Evolutionary conservation across 2,888 invertebrate species (phyloP).

Genomic region (Germaria angustata): DNA sequence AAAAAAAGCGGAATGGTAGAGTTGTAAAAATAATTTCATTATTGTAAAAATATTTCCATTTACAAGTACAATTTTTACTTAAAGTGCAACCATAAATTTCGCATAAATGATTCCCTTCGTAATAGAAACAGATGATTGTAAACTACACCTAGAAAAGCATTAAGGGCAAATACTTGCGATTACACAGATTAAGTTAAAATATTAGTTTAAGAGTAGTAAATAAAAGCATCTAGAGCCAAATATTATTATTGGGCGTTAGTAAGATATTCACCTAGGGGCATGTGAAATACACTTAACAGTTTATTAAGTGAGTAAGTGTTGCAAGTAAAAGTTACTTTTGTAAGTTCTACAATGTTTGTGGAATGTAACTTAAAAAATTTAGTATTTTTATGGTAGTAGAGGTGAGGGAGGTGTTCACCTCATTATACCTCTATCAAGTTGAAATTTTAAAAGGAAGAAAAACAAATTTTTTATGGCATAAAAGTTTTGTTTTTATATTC

Average conservation of each 20-base stretch:
- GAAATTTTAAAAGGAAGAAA: too few species aligned
- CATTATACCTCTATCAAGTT: too few species aligned
- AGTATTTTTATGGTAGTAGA: too few species aligned
- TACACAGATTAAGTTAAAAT: constrained; percentile 15
- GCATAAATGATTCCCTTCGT: constrained; percentile 41
- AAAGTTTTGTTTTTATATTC: too few species aligned
- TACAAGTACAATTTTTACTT: constrained; percentile 42
- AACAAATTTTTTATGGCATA: too few species aligned
- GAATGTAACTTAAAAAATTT: too few species aligned
- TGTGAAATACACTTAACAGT: constrained; percentile 9
- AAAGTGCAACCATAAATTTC: constrained; percentile 43
- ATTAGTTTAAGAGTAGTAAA: neutral
- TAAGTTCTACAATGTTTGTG: too few species aligned
- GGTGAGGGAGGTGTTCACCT: too few species aligned
- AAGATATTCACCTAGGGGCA: constrained; percentile 31
- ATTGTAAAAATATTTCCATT: neutral
- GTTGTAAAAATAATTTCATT: too few species aligned
- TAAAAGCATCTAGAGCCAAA: neutral
- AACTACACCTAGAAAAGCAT: constrained; percentile 55
- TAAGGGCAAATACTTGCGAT: constrained; percentile 48
- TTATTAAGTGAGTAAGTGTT: constrained; percentile 8
- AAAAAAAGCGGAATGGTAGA: too few species aligned
- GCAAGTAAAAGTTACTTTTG: too few species aligned
- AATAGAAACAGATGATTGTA: constrained; percentile 53
- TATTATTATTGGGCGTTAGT: constrained; percentile 41